Base-by-base conservation (phyloP, 1,140 invertebrate genomes). In the Latrodectus geometricus region DNA sequence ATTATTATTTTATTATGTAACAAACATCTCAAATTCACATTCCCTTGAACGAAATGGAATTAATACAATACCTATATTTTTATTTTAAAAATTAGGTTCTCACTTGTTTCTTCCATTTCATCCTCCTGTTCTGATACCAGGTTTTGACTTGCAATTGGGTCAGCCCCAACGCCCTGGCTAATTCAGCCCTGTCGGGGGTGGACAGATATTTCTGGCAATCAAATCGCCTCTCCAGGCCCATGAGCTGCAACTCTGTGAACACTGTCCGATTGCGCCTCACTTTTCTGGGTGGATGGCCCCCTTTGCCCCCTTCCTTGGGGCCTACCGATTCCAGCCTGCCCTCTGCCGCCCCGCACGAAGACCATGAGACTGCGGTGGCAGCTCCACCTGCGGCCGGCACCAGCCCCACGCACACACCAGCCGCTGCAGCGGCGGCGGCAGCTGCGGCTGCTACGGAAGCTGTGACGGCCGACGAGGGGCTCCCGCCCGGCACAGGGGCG, bases 71-170 rank as follows among this genome's bases (percentile, higher is more conserved):
- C n/a, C n/a, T 35, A 35, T 35, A 3, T 35, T 35, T 35, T 3
- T 35, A 3, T 35, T 35, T 35, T 4, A 61, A 61, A 61, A 61
- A 14, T 61, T 61, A 61, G 35, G 15, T 49, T 81, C 81, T 66
- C 35, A 89, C 89, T 90, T 98, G 95, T 90, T 99, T 99, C 93
- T 99, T 99, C 91, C 98, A 97, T 90, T 99, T 99, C 97, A 99
- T 99, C 88, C 97, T 92, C 17, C 97, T 92, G 91, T 99, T 99
- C 92, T 99, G 97, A 92, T 99, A 99, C 98, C 97, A 99, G 11
- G 92, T 93, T 88, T 92, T 93, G 8, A 94, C 94, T 92, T 99
- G 98, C 0, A 98, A 98, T 92, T 99, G 98, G 2, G 96, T 98
- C 4, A 99, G 93, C 89, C 96, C 96, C 15, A 99, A 92, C 0